phyloP scores from a whole-genome alignment of 2,888 invertebrate species.

The Aphelenchoides bicaudatus region DNA sequence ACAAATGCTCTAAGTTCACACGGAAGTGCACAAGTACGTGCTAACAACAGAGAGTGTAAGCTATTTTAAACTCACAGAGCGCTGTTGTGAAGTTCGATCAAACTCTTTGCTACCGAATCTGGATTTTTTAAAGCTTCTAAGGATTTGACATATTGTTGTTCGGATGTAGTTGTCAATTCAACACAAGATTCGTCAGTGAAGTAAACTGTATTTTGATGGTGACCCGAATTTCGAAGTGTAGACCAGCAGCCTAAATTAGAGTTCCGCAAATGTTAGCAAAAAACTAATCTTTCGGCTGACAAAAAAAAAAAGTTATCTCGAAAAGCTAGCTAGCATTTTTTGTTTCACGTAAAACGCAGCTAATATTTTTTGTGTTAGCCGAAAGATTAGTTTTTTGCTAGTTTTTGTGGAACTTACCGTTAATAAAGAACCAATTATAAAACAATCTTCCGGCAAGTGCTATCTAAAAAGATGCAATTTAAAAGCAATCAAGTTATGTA shows the following conservation, averaged over 20 bases:
- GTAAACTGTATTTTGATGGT: conserved; percentile 3
- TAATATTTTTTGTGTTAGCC: not conserved
- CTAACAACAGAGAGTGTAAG: no score
- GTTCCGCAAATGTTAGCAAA: no score
- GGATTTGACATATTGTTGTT: conserved; percentile 1
- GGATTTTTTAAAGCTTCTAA: not conserved
- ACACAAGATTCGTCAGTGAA: conserved; percentile 10
- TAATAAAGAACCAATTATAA: conserved; percentile 11
- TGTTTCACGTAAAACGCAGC: no score
- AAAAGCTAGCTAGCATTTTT: not conserved
- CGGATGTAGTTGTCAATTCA: not conserved
- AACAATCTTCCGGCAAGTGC: not conserved
- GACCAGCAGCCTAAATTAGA: not conserved
- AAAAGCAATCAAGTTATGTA: not conserved
- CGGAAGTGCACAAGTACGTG: no score
- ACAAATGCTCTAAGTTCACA: no score
- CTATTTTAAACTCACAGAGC: no score
- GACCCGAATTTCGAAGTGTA: conserved; percentile 14
- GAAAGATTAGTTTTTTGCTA: no score
- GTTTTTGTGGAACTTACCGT: not conserved
- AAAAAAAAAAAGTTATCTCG: not conserved
- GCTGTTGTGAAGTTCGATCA: not conserved
- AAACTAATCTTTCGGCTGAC: no score
- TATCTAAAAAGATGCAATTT: not conserved
- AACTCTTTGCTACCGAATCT: not conserved